phyloP scores from a whole-genome alignment of 2,888 invertebrate species.

The Ichneumon xanthorius region DNA sequence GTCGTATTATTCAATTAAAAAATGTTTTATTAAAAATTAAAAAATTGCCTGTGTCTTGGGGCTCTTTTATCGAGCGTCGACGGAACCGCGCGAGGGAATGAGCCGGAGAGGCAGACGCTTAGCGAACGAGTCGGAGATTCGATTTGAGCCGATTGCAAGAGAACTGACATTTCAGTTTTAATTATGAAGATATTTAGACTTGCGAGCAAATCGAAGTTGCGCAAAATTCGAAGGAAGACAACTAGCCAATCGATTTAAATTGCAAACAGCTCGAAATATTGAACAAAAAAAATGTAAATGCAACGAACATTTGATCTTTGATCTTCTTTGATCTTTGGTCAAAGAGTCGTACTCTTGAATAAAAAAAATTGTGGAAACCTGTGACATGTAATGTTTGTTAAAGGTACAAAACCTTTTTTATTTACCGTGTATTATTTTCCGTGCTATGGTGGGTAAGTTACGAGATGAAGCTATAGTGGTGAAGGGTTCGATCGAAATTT shows the following conservation, averaged over 20 bases:
- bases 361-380: too few relatives aligned
- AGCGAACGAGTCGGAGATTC: conserved; percentile 27
- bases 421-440: background rate
- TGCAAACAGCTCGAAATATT: too few relatives aligned
- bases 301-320: background rate
- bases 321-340: too few relatives aligned
- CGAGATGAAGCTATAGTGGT: background rate
- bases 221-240: background rate
- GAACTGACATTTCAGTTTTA: too few relatives aligned
- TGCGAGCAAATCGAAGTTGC: too few relatives aligned
- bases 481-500: background rate
- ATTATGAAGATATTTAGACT: too few relatives aligned
- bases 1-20: too few relatives aligned
- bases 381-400: too few relatives aligned
- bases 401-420: background rate
- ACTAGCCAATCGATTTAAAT: background rate
- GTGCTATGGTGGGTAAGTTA: background rate
- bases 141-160: background rate
- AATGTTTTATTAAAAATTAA: too few relatives aligned
- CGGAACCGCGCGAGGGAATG: conserved; percentile 14
- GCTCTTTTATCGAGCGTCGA: conserved; percentile 37
- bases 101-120: background rate
- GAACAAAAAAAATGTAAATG: background rate
- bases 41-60: background rate
- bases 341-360: background rate